A percentile compares a stretch with the other conserved stretches of the same genome.
Evolutionary conservation across 2,888 invertebrate species (phyloP).

Genomic region (Sialis lutaria): DNA sequence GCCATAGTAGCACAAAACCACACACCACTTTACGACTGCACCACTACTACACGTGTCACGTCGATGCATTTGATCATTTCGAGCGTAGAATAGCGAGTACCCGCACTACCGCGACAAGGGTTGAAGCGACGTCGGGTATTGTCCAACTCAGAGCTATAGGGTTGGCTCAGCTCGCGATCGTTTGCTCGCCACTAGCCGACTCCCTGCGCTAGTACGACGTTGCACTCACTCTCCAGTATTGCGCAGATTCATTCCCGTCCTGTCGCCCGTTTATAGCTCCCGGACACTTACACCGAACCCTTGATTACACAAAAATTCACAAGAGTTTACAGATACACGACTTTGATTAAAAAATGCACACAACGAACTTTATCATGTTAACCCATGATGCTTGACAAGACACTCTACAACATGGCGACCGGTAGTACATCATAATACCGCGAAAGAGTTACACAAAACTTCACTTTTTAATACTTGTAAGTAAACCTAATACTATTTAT

Average conservation of each 20-base stretch:
- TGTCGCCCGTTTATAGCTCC: slow-evolving; percentile 2
- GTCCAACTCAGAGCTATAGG: slow-evolving; percentile 23
- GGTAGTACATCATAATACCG: slow-evolving; percentile 25
- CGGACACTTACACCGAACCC: slow-evolving; percentile 8
- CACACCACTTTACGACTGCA: slow-evolving; percentile 13
- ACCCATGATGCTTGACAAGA: slow-evolving; percentile 29
- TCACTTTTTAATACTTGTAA: not conserved
- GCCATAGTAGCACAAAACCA: slow-evolving; percentile 31
- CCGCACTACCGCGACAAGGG: slow-evolving; percentile 16
- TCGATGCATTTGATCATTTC: slow-evolving; percentile 19
- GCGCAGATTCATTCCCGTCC: slow-evolving; percentile 25
- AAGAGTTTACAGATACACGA: slow-evolving; percentile 1
- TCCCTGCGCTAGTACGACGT: slow-evolving; percentile 31
- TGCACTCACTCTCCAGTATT: slow-evolving; percentile 25
- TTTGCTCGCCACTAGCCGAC: slow-evolving; percentile 24
- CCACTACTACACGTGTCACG: slow-evolving; percentile 25
- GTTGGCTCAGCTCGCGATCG: slow-evolving; percentile 19
- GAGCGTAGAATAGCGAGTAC: slow-evolving; percentile 7
- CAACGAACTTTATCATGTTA: slow-evolving; percentile 21
- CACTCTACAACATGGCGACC: slow-evolving; percentile 28
- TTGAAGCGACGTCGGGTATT: slow-evolving; percentile 21
- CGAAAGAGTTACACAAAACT: slow-evolving; percentile 14
- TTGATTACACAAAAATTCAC: slow-evolving; percentile 11
- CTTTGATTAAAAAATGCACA: slow-evolving; percentile 13
- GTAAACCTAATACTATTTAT: no score